These are phyloP conservation scores for Semaprochilodus insignis DNA, from an alignment of 2,797 vertebrate species.

Conservation along the genomic window DNA sequence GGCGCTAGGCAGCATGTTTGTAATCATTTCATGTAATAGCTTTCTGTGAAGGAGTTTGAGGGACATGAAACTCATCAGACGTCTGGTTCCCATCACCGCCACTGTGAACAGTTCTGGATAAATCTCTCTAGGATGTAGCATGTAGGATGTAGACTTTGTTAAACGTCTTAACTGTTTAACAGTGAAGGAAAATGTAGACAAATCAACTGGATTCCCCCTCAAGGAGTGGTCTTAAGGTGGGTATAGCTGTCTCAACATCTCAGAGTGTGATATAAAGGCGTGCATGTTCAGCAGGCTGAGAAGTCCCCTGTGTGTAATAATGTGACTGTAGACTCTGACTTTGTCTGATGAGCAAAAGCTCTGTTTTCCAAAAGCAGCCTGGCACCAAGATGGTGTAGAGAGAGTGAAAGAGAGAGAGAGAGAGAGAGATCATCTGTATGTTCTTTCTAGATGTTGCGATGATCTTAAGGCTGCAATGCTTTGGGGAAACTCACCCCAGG, in stretches of 20 bases:
- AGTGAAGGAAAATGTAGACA: too few relatives aligned
- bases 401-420: neutral
- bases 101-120: too few relatives aligned
- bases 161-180: too few relatives aligned
- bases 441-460: slow-evolving; percentile 15
- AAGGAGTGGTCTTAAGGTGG: neutral
- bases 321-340: neutral
- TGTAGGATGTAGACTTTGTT: too few relatives aligned
- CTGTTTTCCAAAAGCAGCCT: neutral
- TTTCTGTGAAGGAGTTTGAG: too few relatives aligned
- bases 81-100: too few relatives aligned
- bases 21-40: too few relatives aligned
- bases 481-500: slow-evolving; percentile 12
- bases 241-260: neutral
- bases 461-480: slow-evolving; percentile 17
- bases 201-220: too few relatives aligned
- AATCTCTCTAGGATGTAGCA: too few relatives aligned
- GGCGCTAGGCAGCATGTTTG: too few relatives aligned
- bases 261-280: neutral
- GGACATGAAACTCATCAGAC: too few relatives aligned
- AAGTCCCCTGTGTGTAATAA: slow-evolving; percentile 12
- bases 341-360: neutral
- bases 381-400: neutral
- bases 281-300: neutral
- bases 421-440: neutral